A percentile compares a stretch with the other conserved stretches of the same genome.
These are phyloP conservation scores for Taxidea taxus DNA, from an alignment of 2,113 vertebrate genomes.

Conservation along the genomic window DNA sequence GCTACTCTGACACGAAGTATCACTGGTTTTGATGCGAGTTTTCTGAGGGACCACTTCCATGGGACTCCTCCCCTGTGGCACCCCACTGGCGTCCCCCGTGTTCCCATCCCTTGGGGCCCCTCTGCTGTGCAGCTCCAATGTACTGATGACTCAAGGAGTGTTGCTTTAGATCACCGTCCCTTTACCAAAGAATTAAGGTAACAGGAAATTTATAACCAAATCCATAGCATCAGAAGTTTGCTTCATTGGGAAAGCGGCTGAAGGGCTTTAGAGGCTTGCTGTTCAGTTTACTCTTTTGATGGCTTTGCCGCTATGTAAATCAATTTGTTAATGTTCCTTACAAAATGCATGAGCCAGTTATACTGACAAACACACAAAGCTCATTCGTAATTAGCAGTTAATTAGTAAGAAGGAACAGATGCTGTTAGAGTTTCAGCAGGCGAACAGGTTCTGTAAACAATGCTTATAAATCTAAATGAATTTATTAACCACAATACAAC, in stretches of 20 bases:
- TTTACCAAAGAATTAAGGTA: neutral
- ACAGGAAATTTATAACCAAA: neutral
- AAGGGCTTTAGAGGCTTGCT: slow-evolving; percentile 82
- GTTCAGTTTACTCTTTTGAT: slow-evolving; percentile 88
- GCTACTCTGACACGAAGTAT: fast-evolving
- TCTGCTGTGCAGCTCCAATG: fast-evolving
- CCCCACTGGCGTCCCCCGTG: neutral
- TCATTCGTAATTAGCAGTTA: slow-evolving; percentile 95
- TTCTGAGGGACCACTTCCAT: fast-evolving
- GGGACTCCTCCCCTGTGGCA: neutral
- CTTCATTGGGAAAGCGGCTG: slow-evolving; percentile 69
- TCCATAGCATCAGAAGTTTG: slow-evolving; percentile 66
- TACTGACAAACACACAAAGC: slow-evolving; percentile 90
- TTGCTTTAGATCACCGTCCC: fast-evolving
- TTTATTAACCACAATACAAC: slow-evolving; percentile 91
- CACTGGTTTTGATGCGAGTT: too few relatives aligned
- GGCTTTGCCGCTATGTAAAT: slow-evolving; percentile 87
- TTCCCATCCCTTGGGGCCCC: fast-evolving
- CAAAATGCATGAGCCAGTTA: slow-evolving; percentile 91
- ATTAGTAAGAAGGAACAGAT: slow-evolving; percentile 97
- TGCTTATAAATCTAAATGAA: slow-evolving; percentile 94
- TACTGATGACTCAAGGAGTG: neutral
- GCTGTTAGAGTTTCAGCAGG: slow-evolving; percentile 91
- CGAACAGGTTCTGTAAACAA: slow-evolving; percentile 97
- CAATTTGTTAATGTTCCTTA: slow-evolving; percentile 91